phyloP scores from a whole-genome alignment of 92 coral and sea anemone species.

The Porites divaricata region DNA sequence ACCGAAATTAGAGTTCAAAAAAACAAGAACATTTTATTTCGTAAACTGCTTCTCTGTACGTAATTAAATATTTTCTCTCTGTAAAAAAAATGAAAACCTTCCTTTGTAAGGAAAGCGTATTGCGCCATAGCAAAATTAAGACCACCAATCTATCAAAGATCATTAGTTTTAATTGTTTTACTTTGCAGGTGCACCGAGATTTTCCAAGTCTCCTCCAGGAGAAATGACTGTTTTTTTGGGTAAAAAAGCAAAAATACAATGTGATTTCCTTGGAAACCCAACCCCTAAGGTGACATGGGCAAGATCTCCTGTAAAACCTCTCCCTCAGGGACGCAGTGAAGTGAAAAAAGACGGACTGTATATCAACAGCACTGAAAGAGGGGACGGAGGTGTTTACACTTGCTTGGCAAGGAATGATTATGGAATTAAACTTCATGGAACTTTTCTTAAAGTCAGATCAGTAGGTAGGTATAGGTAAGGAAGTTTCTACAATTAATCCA shows the following conservation, averaged over 20 bases:
- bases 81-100: too few relatives aligned
- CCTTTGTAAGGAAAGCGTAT: too few relatives aligned
- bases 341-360: slow-evolving; percentile 11
- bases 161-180: too few relatives aligned
- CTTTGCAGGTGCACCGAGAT: background rate
- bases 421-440: slow-evolving; percentile 48
- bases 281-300: slow-evolving; percentile 47
- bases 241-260: slow-evolving; percentile 26
- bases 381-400: slow-evolving; percentile 49
- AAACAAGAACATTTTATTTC: too few relatives aligned
- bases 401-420: slow-evolving; percentile 47
- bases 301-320: slow-evolving; percentile 30
- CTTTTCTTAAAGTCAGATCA: slow-evolving; percentile 28
- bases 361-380: slow-evolving; percentile 17
- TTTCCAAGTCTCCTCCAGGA: background rate
- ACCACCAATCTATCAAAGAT: too few relatives aligned
- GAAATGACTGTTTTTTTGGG: slow-evolving; percentile 26
- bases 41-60: too few relatives aligned
- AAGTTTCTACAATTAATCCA: too few relatives aligned
- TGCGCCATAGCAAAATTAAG: too few relatives aligned
- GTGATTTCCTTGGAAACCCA: slow-evolving; percentile 49
- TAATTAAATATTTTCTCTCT: too few relatives aligned
- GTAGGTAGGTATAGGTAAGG: slow-evolving; percentile 32
- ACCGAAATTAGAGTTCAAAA: too few relatives aligned
- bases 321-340: slow-evolving; percentile 31